A percentile compares a stretch with the other conserved stretches of the same genome.
These are phyloP conservation scores for Hyposoter didymator DNA, from an alignment of 2,888 invertebrate species.

Conservation along the genomic window DNA sequence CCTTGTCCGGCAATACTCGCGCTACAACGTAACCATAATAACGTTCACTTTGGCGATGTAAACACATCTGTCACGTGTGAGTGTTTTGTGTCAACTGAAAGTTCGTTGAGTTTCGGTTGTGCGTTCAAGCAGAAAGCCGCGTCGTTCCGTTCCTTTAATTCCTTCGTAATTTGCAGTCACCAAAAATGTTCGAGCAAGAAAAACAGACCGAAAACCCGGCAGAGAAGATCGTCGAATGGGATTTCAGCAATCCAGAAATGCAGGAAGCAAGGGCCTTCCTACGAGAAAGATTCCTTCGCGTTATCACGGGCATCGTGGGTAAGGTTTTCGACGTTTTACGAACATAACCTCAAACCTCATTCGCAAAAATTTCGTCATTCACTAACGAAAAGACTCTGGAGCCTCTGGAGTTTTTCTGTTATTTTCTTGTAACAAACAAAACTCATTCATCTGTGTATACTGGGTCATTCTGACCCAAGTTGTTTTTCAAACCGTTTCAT, in stretches of 20 bases:
- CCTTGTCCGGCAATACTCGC: conserved; percentile 18
- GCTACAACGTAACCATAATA: not conserved
- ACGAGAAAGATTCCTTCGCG: conserved; percentile 84
- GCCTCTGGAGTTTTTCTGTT: not conserved
- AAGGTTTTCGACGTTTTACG: conserved; percentile 66
- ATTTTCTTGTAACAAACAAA: not conserved
- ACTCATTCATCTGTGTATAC: not conserved
- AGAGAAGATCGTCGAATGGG: conserved; percentile 64
- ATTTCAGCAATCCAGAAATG: conserved; percentile 78
- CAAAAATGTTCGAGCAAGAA: conserved; percentile 69
- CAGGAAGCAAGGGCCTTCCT: conserved; percentile 83
- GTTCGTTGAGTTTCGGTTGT: no score
- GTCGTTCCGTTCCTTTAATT: not conserved
- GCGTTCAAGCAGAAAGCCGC: no score
- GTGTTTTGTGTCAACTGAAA: not conserved
- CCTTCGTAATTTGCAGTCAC: not conserved
- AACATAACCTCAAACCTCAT: conserved; percentile 33
- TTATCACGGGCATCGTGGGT: conserved; percentile 83
- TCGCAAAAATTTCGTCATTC: not conserved
- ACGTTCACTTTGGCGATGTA: conserved; percentile 26
- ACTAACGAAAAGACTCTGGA: not conserved
- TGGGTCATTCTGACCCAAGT: no score
- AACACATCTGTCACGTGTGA: conserved; percentile 31
- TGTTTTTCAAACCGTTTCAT: no score
- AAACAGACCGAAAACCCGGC: conserved; percentile 48